Evolutionary conservation across 2,113 vertebrate species (phyloP).

Genomic region (Salvelinus namaycush): DNA sequence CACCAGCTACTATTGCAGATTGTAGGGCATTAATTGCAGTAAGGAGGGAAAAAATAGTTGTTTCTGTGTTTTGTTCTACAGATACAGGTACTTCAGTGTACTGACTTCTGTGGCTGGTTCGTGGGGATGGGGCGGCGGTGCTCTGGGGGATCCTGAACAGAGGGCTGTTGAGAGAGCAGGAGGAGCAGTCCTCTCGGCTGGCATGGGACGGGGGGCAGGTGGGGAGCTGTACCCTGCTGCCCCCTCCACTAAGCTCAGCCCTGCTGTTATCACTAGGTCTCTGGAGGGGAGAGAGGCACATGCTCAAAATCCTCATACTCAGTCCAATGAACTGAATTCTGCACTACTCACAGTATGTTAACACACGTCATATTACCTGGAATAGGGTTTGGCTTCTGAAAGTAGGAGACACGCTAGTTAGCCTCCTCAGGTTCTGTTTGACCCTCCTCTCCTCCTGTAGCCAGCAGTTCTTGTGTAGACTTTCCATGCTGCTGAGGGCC

Average conservation of each 20-base stretch:
- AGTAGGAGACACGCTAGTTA: conserved; percentile 14
- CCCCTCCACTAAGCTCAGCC: too few relatives aligned
- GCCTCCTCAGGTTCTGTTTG: conserved; percentile 15
- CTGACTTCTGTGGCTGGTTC: background rate
- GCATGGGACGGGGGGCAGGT: background rate
- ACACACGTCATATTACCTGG: conserved; percentile 1
- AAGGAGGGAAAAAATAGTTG: too few relatives aligned
- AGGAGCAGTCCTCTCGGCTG: background rate
- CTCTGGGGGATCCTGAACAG: background rate
- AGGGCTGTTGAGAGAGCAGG: background rate
- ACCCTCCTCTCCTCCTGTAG: conserved; percentile 46
- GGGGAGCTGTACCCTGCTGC: background rate
- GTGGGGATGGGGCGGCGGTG: background rate
- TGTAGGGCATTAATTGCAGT: too few relatives aligned
- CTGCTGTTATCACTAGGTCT: background rate
- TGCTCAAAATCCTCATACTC: background rate
- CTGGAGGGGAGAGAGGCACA: background rate
- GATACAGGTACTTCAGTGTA: background rate
- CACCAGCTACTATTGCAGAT: too few relatives aligned
- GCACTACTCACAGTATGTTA: background rate
- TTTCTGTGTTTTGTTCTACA: conserved; percentile 18
- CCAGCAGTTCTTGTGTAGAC: conserved; percentile 31
- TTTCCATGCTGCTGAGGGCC: conserved; percentile 28
- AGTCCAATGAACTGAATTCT: background rate
- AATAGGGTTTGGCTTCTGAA: background rate